These are phyloP conservation scores for Orycteropus afer DNA, from an alignment of 2,113 vertebrate species.

Conservation along the genomic window DNA sequence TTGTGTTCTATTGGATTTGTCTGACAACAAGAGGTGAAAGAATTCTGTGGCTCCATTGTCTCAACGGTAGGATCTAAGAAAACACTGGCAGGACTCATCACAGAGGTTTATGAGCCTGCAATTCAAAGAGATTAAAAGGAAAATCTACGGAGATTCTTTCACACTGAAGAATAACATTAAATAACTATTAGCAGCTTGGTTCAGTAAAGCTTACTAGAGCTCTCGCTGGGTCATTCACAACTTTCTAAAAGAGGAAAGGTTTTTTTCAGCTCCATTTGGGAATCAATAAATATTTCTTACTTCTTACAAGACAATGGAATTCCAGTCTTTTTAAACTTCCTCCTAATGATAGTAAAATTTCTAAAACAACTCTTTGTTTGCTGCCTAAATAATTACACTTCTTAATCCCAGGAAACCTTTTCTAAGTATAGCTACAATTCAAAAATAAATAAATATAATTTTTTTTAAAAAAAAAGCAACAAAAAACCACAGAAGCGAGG, in stretches of 20 bases:
- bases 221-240: conserved; percentile 89
- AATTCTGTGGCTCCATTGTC: conserved; percentile 88
- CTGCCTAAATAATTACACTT: conserved; percentile 63
- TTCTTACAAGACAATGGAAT: conserved; percentile 84
- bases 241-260: conserved; percentile 85
- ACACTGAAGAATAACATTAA: conserved; percentile 90
- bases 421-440: conserved; percentile 47
- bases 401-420: conserved; percentile 53
- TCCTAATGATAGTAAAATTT: conserved; percentile 82
- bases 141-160: conserved; percentile 89
- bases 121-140: conserved; percentile 89
- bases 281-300: conserved; percentile 89
- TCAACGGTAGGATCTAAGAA: conserved; percentile 87
- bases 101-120: conserved; percentile 88
- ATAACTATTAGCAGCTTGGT: conserved; percentile 89
- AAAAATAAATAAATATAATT: conserved; percentile 48
- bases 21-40: conserved; percentile 87
- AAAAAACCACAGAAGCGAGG: conserved; percentile 33
- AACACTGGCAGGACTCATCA: conserved; percentile 88
- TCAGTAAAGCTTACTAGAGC: conserved; percentile 88
- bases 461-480: conserved; percentile 46
- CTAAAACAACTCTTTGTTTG: conserved; percentile 75
- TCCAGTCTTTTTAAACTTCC: conserved; percentile 79
- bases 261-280: conserved; percentile 87
- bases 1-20: conserved; percentile 84